Conservation (phyloP, 1,140 invertebrate species). For the Cyphomyrmex costatus region DNA sequence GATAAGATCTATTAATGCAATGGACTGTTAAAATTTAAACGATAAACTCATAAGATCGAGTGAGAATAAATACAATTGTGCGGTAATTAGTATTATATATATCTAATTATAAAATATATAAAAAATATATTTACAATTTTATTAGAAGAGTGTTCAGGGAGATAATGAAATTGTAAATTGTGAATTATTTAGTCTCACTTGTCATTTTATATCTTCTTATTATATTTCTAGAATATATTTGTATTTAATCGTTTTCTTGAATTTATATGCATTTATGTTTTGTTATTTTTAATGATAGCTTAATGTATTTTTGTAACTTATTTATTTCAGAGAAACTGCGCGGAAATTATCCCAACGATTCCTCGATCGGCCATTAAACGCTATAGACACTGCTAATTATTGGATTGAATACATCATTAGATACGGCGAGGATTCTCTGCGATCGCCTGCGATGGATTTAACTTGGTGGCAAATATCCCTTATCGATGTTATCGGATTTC, state of each 20-base stretch:
- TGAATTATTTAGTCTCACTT: too few species aligned
- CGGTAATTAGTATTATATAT: too few species aligned
- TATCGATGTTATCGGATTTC: conserved; percentile 81
- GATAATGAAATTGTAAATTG: too few species aligned
- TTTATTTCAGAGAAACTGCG: conserved; percentile 69
- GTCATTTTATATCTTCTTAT: neutral
- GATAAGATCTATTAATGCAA: too few species aligned
- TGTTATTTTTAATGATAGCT: neutral
- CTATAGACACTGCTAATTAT: conserved; percentile 87
- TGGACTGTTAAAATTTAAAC: too few species aligned
- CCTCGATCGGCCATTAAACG: conserved; percentile 83
- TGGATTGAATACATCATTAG: conserved; percentile 89
- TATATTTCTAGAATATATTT: neutral
- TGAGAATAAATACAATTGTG: too few species aligned
- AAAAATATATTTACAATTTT: too few species aligned
- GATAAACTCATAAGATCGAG: too few species aligned
- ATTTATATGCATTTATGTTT: neutral
- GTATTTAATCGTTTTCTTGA: neutral
- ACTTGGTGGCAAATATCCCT: conserved; percentile 85
- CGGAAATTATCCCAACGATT: conserved; percentile 74
- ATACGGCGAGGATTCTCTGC: conserved; percentile 85
- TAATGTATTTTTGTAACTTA: neutral
- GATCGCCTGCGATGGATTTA: conserved; percentile 82
- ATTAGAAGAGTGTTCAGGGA: too few species aligned
- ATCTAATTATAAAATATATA: too few species aligned